A percentile compares a stretch with the other conserved stretches of the same genome.
phyloP scores from a whole-genome alignment of 2,113 vertebrate species.

The Tricholaema leucomelas region DNA sequence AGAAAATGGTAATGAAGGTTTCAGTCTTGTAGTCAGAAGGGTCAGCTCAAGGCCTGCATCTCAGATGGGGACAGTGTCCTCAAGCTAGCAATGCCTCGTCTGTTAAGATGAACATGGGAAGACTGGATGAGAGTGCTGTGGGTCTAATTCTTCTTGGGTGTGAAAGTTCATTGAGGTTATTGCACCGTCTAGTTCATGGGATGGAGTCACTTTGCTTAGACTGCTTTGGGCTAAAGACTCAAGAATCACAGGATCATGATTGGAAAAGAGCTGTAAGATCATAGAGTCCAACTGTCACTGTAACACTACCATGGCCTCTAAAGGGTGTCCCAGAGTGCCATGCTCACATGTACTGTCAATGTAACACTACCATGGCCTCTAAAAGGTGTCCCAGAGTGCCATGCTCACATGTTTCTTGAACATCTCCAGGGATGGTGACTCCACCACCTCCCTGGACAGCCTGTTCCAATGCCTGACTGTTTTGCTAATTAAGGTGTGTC shows the following conservation, averaged over 20 bases:
- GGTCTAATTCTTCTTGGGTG: not conserved
- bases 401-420: too few relatives aligned
- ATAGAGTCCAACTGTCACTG: too few relatives aligned
- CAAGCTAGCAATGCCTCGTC: not conserved
- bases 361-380: too few relatives aligned
- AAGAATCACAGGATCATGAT: not conserved
- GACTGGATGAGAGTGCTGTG: not conserved
- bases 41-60: not conserved
- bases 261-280: too few relatives aligned
- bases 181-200: not conserved
- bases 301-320: too few relatives aligned
- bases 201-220: not conserved
- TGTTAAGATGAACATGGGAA: not conserved
- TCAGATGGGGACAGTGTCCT: not conserved
- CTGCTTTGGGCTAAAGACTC: not conserved
- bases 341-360: too few relatives aligned
- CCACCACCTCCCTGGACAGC: too few relatives aligned
- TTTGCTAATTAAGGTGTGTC: not conserved
- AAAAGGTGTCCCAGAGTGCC: too few relatives aligned
- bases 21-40: conserved; percentile 45
- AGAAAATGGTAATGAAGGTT: conserved; percentile 66
- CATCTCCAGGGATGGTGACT: too few relatives aligned
- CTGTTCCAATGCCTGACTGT: not conserved
- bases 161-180: not conserved
- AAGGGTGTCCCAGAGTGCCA: too few relatives aligned